phyloP scores from a whole-genome alignment of 1,140 invertebrate species.

The Lasaia peninsularis region DNA sequence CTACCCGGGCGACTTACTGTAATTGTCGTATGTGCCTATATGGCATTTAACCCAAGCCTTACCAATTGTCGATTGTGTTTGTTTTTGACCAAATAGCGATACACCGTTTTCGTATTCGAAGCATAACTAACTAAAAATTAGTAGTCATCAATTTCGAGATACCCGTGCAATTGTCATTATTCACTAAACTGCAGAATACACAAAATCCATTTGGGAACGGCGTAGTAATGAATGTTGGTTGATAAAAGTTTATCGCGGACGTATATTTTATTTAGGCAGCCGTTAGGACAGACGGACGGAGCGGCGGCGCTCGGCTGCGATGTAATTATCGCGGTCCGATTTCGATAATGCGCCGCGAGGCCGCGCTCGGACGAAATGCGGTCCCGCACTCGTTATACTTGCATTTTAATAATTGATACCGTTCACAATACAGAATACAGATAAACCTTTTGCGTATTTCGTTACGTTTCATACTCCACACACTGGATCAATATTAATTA shows the following conservation, averaged over 20 bases:
- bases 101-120: too few relatives aligned
- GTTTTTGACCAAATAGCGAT: too few relatives aligned
- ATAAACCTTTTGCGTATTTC: constrained; percentile 50
- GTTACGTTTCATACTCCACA: constrained; percentile 12
- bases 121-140: too few relatives aligned
- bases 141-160: too few relatives aligned
- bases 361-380: constrained; percentile 59
- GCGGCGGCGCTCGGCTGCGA: constrained; percentile 53
- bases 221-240: constrained; percentile 48
- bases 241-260: constrained; percentile 59
- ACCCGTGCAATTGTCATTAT: not conserved
- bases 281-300: constrained; percentile 61
- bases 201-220: constrained; percentile 24
- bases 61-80: too few relatives aligned
- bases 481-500: not conserved
- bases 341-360: constrained; percentile 70
- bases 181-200: not conserved
- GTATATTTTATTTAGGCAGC: constrained; percentile 58
- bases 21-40: too few relatives aligned
- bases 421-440: constrained; percentile 50
- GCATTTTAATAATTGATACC: constrained; percentile 71
- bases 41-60: too few relatives aligned
- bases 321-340: constrained; percentile 74
- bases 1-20: too few relatives aligned
- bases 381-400: constrained; percentile 61